A percentile compares a stretch with the other conserved stretches of the same genome.
phyloP scores from a whole-genome alignment of 2,113 vertebrate genomes.

The Poeciliopsis prolifica region DNA sequence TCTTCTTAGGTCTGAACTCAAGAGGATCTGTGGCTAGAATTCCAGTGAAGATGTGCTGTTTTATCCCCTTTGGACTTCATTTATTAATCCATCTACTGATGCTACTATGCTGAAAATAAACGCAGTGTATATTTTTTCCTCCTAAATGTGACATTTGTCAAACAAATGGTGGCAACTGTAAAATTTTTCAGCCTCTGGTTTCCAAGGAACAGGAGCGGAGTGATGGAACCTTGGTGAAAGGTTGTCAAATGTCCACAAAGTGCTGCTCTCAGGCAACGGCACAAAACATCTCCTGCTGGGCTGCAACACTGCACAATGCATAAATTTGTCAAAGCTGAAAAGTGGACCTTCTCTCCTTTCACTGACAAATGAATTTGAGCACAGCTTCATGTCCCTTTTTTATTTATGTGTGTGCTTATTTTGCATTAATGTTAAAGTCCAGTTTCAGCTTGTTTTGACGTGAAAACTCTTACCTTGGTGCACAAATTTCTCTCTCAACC shows the following conservation, averaged over 20 bases:
- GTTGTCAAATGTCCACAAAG: constrained; percentile 31
- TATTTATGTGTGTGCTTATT: constrained; percentile 5
- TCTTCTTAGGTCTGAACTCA: constrained; percentile 75
- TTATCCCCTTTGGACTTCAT: constrained; percentile 53
- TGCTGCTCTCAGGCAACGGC: constrained; percentile 20
- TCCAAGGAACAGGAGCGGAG: constrained; percentile 13
- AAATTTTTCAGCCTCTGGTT: background rate
- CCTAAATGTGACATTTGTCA: constrained; percentile 19
- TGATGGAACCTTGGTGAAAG: constrained; percentile 24
- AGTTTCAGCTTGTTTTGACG: background rate
- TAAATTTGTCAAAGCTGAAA: constrained; percentile 28
- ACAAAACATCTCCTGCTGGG: constrained; percentile 42
- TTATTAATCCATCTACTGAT: constrained; percentile 55
- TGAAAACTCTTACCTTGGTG: background rate
- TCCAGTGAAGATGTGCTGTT: constrained; percentile 46
- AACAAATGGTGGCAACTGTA: constrained; percentile 14
- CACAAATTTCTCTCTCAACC: background rate
- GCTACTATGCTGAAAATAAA: constrained; percentile 22
- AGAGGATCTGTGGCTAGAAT: constrained; percentile 50
- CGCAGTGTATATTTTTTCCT: background rate
- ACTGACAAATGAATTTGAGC: constrained; percentile 25
- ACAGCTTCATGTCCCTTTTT: constrained; percentile 7
- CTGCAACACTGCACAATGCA: constrained; percentile 31
- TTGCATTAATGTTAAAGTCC: constrained; percentile 12
- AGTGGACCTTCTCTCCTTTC: constrained; percentile 29